phyloP scores from a whole-genome alignment of 2,113 vertebrate species.

The Heterochromis multidens region DNA sequence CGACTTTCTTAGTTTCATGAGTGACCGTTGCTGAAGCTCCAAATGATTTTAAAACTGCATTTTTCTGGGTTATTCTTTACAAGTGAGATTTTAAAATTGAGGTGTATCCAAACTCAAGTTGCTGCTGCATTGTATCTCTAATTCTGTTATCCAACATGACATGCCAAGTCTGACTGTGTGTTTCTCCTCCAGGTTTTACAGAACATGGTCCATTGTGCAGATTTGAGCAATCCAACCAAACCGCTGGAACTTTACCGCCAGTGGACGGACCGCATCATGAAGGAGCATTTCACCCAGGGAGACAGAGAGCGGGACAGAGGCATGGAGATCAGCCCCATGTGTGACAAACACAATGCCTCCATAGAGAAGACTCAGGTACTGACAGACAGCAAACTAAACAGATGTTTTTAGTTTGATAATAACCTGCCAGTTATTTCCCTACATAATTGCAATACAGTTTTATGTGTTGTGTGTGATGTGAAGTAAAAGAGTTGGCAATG shows the following conservation, averaged over 20 bases:
- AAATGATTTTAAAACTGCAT: no score
- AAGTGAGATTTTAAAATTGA: background rate
- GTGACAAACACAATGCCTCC: conserved; percentile 89
- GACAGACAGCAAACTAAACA: background rate
- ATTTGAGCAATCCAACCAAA: conserved; percentile 94
- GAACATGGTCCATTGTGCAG: conserved; percentile 92
- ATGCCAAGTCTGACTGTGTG: background rate
- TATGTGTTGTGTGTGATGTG: background rate
- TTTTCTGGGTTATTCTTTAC: background rate
- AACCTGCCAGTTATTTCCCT: background rate
- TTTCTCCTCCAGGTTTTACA: conserved; percentile 81
- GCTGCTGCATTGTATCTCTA: background rate
- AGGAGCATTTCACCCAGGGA: conserved; percentile 87
- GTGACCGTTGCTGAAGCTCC: background rate
- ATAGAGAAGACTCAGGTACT: conserved; percentile 90
- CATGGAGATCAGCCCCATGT: conserved; percentile 96
- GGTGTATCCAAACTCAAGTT: background rate
- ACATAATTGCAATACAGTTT: background rate
- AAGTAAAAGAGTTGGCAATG: background rate
- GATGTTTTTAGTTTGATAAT: background rate
- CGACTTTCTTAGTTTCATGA: background rate
- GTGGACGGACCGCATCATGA: conserved; percentile 91
- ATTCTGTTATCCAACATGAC: background rate
- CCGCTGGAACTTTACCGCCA: conserved; percentile 86
- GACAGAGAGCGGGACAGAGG: conserved; percentile 86